Evolutionary conservation across 37 sponge, comb jelly and placozoan species (phyloP).

Genomic region (Haliclona indistincta): DNA sequence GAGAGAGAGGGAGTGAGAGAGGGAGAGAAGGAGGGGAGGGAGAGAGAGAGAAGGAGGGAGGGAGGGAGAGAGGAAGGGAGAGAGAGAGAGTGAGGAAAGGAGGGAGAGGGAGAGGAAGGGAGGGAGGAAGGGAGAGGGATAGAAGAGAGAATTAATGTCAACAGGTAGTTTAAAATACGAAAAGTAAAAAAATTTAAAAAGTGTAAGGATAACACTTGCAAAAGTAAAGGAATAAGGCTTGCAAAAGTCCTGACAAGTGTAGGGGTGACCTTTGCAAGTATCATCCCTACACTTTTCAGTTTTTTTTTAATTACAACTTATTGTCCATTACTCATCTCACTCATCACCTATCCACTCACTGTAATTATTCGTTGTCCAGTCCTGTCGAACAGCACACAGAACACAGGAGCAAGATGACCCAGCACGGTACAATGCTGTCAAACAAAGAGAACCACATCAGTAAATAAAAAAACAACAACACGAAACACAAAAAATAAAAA

Average conservation of each 20-base stretch:
- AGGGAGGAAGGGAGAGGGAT: not conserved
- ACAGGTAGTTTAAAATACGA: too few species aligned
- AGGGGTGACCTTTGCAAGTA: too few species aligned
- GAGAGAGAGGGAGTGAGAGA: not conserved
- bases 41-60: not conserved
- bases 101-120: not conserved
- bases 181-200: too few species aligned
- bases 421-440: slow-evolving; percentile 51
- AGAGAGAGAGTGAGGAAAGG: too few species aligned
- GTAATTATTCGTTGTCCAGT: slow-evolving; percentile 76
- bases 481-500: not conserved
- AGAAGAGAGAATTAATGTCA: too few species aligned
- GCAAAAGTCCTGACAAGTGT: too few species aligned
- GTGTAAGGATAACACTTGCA: not conserved
- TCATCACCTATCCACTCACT: slow-evolving; percentile 36
- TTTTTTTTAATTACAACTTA: not conserved
- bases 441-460: not conserved
- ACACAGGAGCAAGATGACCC: slow-evolving; percentile 80
- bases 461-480: not conserved
- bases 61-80: not conserved
- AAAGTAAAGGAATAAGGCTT: too few species aligned
- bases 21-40: not conserved
- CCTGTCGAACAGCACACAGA: slow-evolving; percentile 71
- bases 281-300: too few species aligned
- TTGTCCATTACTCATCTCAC: not conserved